Conservation (phyloP, 1,140 invertebrate species). For the Aphidius ervi region DNA sequence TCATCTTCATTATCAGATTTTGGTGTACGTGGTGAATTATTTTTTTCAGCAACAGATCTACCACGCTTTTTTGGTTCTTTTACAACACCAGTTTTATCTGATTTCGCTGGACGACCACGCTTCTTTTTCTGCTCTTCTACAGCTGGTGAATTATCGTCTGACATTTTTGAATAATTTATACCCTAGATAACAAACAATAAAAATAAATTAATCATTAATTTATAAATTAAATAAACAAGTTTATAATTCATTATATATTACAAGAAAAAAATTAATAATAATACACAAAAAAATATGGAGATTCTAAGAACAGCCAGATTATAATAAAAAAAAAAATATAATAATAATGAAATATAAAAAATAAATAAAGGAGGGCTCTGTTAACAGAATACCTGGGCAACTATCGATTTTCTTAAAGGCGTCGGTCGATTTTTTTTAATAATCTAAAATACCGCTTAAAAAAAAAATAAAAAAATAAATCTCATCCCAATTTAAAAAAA, state of each 20-base stretch:
- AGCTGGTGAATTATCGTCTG: constrained; percentile 50
- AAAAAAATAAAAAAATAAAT: background rate
- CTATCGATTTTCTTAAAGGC: constrained; percentile 20
- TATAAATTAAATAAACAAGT: too few relatives aligned
- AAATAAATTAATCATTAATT: background rate
- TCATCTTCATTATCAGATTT: constrained; percentile 52
- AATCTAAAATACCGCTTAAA: constrained; percentile 1
- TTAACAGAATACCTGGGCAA: background rate
- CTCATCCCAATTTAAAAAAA: background rate
- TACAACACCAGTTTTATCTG: constrained; percentile 41
- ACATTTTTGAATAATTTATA: constrained; percentile 38
- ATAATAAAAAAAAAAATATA: background rate
- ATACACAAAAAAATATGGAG: background rate
- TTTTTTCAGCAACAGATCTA: constrained; percentile 41
- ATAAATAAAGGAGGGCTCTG: background rate
- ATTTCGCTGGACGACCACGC: constrained; percentile 44
- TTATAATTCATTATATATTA: too few relatives aligned
- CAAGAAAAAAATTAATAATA: background rate
- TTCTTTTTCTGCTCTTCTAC: constrained; percentile 53
- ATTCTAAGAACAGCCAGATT: too few relatives aligned
- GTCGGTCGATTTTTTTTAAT: constrained; percentile 17
- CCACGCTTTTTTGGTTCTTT: constrained; percentile 53
- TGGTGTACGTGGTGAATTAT: constrained; percentile 38
- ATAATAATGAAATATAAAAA: background rate
- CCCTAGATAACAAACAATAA: too few relatives aligned